Evolutionary conservation across 2,888 invertebrate species (phyloP).

Genomic region (Ametastegia equiseti): DNA sequence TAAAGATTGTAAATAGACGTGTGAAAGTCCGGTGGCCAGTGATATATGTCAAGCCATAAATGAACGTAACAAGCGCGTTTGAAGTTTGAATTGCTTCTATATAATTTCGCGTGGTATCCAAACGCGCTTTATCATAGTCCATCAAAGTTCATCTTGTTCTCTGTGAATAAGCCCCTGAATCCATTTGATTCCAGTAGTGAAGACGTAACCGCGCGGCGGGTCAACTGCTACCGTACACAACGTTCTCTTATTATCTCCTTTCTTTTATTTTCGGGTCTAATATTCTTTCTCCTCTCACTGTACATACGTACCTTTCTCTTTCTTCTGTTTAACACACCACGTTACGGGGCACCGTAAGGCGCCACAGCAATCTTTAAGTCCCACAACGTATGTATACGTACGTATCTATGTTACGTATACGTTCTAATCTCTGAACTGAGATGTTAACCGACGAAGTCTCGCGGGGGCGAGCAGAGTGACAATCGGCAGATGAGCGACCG

Average conservation of each 20-base stretch:
- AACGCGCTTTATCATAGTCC: background rate
- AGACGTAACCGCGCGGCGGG: background rate
- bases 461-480: background rate
- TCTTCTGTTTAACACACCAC: too few species aligned
- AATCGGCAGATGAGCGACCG: background rate
- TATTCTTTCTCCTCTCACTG: background rate
- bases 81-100: background rate
- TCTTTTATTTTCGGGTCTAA: background rate
- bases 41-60: background rate
- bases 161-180: background rate
- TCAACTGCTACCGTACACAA: background rate
- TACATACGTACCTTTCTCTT: background rate
- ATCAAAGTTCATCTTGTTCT: background rate
- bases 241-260: background rate
- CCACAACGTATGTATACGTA: too few species aligned
- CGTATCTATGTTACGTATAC: too few species aligned
- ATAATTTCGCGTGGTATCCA: background rate
- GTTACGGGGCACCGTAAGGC: background rate
- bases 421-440: too few species aligned
- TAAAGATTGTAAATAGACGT: constrained; percentile 33
- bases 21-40: constrained; percentile 4
- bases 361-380: constrained; percentile 3
- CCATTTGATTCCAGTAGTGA: background rate
- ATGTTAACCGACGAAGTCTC: too few species aligned
- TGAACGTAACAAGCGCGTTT: constrained; percentile 7